Evolutionary conservation across 2,797 vertebrate genomes (phyloP), one percentile per base, ranked within the genome.

Genomic region (Xiphorhynchus erythropygius): DNA sequence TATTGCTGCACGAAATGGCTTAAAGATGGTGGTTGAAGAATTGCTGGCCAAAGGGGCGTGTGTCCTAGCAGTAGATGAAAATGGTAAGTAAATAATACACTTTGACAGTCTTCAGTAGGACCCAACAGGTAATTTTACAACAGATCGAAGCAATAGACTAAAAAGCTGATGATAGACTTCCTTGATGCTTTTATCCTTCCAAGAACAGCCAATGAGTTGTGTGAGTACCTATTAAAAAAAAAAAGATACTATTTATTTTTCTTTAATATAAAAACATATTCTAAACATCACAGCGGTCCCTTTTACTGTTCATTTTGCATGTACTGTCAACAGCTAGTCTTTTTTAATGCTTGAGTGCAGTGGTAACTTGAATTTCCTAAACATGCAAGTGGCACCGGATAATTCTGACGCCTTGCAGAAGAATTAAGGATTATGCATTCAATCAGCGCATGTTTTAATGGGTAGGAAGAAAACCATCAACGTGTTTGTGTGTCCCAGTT

Each of bases 11-110:
- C 98, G 98, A n/a, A 98, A 99, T 3, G 99, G 99, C 75, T 98
- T 99, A 91, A 99, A 99, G 98, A 97, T 97, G 95, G 98, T 98
- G 5, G 99, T 99, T 69, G 98, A 99, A 98, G 98, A 99, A 96
- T 95, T 99, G 95, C 97, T 99, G 95, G 98, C 98, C 90, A 98
- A 98, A 96, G 99, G 99, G 62, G 99, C 99, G 35, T 99, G 97
- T 77, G 98, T 99, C 33, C 98, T 99, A 89, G 98, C 98, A 47
- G 97, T 99, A 74, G 99, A 99, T 93, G 98, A 99, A 97, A 99
- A 99, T 56, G 99, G 99, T 99, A 98, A 95, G 99, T 97, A 86
- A 85, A 84, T 64, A 30, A 55, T 73, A 28, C 52, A 28, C 47
- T 91, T 75, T 49, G 50, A 49, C 52, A 85, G 42, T 47, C 75